A percentile compares a stretch with the other conserved stretches of the same genome.
Conservation (phyloP, 2,797 vertebrate genomes). For the Antrozous pallidus region DNA sequence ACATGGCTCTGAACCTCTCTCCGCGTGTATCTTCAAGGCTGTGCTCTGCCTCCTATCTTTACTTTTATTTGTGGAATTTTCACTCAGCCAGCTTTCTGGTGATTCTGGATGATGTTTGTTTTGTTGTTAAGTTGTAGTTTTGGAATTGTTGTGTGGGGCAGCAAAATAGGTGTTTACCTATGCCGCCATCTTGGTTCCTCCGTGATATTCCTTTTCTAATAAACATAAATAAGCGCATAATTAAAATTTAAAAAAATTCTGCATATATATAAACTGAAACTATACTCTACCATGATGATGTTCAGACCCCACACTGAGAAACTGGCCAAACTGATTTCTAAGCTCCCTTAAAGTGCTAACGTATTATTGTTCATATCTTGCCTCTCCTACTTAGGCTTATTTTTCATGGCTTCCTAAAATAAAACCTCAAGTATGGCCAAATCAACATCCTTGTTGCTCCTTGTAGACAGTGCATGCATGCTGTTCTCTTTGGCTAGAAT, state of each 20-base stretch:
- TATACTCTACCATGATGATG: background rate
- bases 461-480: background rate
- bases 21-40: too few relatives aligned
- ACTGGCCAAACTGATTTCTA: background rate
- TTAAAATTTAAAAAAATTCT: background rate
- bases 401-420: conserved; percentile 40
- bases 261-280: background rate
- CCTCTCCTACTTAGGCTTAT: background rate
- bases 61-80: too few relatives aligned
- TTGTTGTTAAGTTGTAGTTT: too few relatives aligned
- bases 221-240: background rate
- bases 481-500: background rate
- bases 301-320: background rate
- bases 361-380: background rate
- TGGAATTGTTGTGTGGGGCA: too few relatives aligned
- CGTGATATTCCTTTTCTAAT: too few relatives aligned
- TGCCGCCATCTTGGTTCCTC: too few relatives aligned
- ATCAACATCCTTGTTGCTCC: background rate
- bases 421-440: background rate
- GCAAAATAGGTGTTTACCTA: too few relatives aligned
- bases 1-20: too few relatives aligned
- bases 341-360: background rate
- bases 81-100: too few relatives aligned
- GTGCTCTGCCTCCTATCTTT: too few relatives aligned
- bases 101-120: too few relatives aligned